These are phyloP conservation scores for Agrypnus murinus DNA, from an alignment of 2,888 invertebrate genomes.

Conservation along the genomic window DNA sequence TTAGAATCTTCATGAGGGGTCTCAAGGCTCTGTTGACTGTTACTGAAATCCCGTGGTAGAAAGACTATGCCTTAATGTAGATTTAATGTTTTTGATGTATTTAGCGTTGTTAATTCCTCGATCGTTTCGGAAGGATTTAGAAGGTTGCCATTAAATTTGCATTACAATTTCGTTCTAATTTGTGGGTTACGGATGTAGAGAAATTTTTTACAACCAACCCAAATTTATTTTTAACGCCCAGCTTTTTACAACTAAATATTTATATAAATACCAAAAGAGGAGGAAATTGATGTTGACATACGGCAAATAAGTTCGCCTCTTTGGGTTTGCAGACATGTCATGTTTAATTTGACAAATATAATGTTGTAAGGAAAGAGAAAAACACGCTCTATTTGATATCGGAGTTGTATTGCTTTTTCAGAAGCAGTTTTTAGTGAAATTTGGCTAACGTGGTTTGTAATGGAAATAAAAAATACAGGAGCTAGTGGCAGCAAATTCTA, in stretches of 20 bases:
- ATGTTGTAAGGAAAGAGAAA: neutral
- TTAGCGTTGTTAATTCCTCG: constrained; percentile 17
- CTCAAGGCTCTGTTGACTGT: constrained; percentile 22
- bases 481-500: no score
- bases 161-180: constrained; percentile 3
- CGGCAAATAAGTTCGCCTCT: constrained; percentile 9
- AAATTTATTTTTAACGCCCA: neutral
- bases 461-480: no score
- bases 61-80: constrained; percentile 25
- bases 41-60: neutral
- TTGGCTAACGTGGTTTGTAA: no score
- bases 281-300: constrained; percentile 22
- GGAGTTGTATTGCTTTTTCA: neutral
- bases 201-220: no score
- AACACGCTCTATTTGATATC: neutral
- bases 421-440: neutral
- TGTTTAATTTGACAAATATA: constrained; percentile 17
- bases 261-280: constrained; percentile 1
- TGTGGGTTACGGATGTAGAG: neutral
- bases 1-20: constrained; percentile 35
- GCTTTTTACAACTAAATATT: constrained; percentile 1
- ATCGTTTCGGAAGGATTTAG: constrained; percentile 1
- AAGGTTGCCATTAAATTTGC: constrained; percentile 1
- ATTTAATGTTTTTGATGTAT: constrained; percentile 30
- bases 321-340: constrained; percentile 3